A percentile compares a stretch with the other conserved stretches of the same genome.
Conservation (phyloP, 2,888 invertebrate genomes). For the Aphodius sticticus region DNA sequence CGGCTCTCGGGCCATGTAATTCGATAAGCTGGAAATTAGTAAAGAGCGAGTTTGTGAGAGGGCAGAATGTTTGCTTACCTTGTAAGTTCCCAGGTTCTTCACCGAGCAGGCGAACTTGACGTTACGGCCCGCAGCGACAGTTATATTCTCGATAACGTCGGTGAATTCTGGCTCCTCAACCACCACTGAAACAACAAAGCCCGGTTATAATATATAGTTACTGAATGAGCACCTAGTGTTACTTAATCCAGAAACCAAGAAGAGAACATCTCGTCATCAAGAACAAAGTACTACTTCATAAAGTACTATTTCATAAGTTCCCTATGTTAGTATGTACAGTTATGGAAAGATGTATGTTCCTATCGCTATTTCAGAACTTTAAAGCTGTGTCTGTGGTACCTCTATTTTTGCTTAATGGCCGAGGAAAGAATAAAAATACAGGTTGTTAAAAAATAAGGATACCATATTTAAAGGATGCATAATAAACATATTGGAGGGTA, state of each 20-base stretch:
- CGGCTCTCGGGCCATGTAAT: neutral
- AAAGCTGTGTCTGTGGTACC: too few relatives aligned
- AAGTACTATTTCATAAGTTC: neutral
- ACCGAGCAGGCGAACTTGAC: constrained; percentile 90
- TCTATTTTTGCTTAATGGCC: too few relatives aligned
- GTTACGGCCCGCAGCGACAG: constrained; percentile 88
- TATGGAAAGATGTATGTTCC: too few relatives aligned
- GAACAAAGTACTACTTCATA: neutral
- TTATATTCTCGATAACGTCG: constrained; percentile 89
- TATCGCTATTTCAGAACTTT: too few relatives aligned
- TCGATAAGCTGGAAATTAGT: neutral
- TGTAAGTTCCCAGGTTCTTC: constrained; percentile 89
- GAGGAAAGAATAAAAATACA: too few relatives aligned
- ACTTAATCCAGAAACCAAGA: neutral
- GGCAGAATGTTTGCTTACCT: constrained; percentile 67
- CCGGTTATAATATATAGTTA: constrained; percentile 36
- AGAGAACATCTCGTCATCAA: neutral
- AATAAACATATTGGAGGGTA: too few relatives aligned
- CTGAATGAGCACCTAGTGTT: constrained; percentile 19
- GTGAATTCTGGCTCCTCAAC: constrained; percentile 89
- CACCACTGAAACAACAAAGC: constrained; percentile 69
- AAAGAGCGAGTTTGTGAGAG: constrained; percentile 4
- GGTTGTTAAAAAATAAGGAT: too few relatives aligned
- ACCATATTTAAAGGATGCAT: too few relatives aligned
- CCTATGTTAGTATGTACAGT: neutral